Evolutionary conservation across 2,888 invertebrate genomes (phyloP), one percentile per base, ranked within the genome.

Genomic region (Liopterus haemorrhoidalis): DNA sequence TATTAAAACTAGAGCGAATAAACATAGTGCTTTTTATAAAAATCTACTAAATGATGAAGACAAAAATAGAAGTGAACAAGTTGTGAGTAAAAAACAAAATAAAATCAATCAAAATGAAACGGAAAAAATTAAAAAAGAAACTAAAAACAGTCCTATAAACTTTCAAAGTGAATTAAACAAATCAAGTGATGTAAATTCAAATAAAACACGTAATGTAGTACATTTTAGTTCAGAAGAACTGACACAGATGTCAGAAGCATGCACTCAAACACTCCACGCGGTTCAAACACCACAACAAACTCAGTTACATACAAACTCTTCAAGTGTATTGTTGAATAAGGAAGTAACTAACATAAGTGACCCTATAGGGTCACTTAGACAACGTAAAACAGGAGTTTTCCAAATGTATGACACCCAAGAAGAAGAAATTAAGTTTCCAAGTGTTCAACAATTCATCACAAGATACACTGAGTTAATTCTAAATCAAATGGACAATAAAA

Each of bases 371-470:
- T 54, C 53, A 52, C 53, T 48, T 44, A 53, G 66, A 46, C 61
- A 62, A 49, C 57, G 67, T 25, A 60, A 61, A 28, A 63, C 61
- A 38, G 66, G 65, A 43, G 65, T 66, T 12, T 63, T 58, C 51
- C 57, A 61, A 50, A 50, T 62, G 48, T 39, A 45, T 8, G 20
- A 12, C 9, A n/a, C 24, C 2, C 19, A 32, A 38, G 14, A 14
- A 12, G 21, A 4, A 5, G 16, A 33, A 14, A 6, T 27, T 18
- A 39, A 38, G 16, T 50, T 50, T 30, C 50, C 50, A 6, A 41
- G 44, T 31, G 50, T 50, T 31, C 41, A 45, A 16, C 41, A 43
- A 22, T 48, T 45, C 28, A 39, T 50, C 5, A 20, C 14, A 24
- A 42, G 48, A 15, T 50, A 48, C 38, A 48, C 47, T 8, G 36